These are phyloP conservation scores for Deilephila elpenor DNA, from an alignment of 2,888 invertebrate species.

Conservation along the genomic window DNA sequence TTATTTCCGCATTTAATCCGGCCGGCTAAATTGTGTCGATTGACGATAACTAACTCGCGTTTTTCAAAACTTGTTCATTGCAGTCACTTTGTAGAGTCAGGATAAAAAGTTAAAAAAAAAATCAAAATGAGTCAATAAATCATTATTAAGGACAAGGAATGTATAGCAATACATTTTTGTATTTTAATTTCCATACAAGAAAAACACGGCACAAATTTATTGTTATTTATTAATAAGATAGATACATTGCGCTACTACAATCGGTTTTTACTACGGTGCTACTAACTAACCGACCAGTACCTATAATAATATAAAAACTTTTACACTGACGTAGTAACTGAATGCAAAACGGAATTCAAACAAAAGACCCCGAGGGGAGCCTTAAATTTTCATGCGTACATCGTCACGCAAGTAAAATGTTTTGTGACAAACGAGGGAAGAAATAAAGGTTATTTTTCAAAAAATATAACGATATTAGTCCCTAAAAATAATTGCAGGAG, in stretches of 20 bases:
- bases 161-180: no score
- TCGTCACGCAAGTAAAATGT: conserved; percentile 11
- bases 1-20: no score
- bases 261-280: neutral
- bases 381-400: neutral
- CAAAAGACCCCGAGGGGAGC: neutral
- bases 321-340: neutral
- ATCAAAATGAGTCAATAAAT: no score
- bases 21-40: no score
- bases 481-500: neutral
- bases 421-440: neutral
- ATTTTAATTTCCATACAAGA: no score
- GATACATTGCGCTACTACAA: neutral
- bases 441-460: neutral
- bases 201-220: no score
- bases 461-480: neutral
- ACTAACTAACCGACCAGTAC: neutral
- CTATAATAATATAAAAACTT: neutral
- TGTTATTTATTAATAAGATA: neutral
- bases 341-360: neutral
- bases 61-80: no score
- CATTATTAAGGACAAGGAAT: no score
- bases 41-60: no score
- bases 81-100: no score
- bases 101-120: no score